A percentile compares a stretch with the other conserved stretches of the same genome.
Conservation (phyloP, 2,888 invertebrate genomes). For the Dasysyrphus albostriatus region DNA sequence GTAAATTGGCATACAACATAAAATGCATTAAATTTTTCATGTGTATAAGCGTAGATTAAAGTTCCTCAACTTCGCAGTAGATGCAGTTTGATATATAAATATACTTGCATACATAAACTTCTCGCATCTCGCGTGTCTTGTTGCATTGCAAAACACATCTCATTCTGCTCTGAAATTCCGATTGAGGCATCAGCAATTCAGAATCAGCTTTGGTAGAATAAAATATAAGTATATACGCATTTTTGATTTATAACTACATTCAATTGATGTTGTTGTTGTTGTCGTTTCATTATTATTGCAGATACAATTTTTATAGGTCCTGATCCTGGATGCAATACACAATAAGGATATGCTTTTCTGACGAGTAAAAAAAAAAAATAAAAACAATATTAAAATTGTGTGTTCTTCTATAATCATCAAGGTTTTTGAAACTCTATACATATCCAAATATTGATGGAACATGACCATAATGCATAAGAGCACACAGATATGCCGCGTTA, state of each 20-base stretch:
- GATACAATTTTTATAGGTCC: conserved; percentile 33
- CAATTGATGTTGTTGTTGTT: neutral
- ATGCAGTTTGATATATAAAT: too few species aligned
- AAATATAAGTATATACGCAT: neutral
- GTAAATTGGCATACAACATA: conserved; percentile 33
- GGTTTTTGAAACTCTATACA: conserved; percentile 14
- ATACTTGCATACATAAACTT: too few species aligned
- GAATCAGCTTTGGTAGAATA: too few species aligned
- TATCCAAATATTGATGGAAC: conserved; percentile 71
- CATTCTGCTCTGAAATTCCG: neutral
- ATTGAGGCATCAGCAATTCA: neutral
- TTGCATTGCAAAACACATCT: conserved; percentile 6
- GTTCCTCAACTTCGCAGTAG: neutral
- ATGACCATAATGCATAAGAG: conserved; percentile 66
- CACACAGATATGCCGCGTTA: conserved; percentile 10
- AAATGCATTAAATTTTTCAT: conserved; percentile 40
- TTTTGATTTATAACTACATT: conserved; percentile 41
- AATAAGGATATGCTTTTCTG: neutral
- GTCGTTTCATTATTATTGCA: conserved; percentile 38
- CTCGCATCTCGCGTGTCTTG: neutral
- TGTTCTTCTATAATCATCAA: conserved; percentile 38
- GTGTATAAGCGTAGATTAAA: conserved; percentile 12
- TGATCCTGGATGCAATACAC: neutral
- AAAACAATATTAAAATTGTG: conserved; percentile 10
- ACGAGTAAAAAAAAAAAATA: neutral